Conservation (phyloP, 2,797 vertebrate genomes). For the Poecilia gillii region DNA sequence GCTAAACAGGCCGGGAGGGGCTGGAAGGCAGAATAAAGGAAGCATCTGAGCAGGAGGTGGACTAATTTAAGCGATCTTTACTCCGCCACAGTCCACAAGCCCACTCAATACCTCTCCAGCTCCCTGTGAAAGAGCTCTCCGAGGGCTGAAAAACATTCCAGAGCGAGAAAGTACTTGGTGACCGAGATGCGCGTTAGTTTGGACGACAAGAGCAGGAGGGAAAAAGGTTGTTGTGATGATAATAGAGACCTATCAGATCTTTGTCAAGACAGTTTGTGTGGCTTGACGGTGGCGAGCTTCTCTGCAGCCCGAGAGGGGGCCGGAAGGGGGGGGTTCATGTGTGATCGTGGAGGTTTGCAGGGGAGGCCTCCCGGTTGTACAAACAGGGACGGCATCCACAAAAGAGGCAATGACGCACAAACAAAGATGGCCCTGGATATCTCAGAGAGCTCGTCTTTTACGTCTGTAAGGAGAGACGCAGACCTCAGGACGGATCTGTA, state of each 20-base stretch:
- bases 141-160: slow-evolving; percentile 82
- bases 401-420: slow-evolving; percentile 17
- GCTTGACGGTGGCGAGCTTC: slow-evolving; percentile 17
- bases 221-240: slow-evolving; percentile 50
- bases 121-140: slow-evolving; percentile 75
- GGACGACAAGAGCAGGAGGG: slow-evolving; percentile 21
- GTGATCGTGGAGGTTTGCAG: slow-evolving; percentile 15
- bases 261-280: slow-evolving; percentile 33
- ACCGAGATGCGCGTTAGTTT: slow-evolving; percentile 51
- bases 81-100: slow-evolving; percentile 58
- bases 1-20: slow-evolving; percentile 65
- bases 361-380: slow-evolving; percentile 11
- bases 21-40: slow-evolving; percentile 60
- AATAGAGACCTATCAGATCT: slow-evolving; percentile 43
- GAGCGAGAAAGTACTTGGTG: slow-evolving; percentile 68
- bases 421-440: neutral
- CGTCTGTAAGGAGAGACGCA: neutral
- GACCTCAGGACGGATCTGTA: neutral
- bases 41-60: slow-evolving; percentile 63
- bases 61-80: slow-evolving; percentile 77
- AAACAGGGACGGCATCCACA: neutral
- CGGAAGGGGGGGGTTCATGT: slow-evolving; percentile 1
- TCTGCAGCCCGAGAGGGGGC: neutral
- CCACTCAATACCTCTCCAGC: slow-evolving; percentile 66
- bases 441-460: slow-evolving; percentile 13